These are phyloP conservation scores for Ailurus styani DNA, from an alignment of 2,113 vertebrate species.

Conservation along the genomic window DNA sequence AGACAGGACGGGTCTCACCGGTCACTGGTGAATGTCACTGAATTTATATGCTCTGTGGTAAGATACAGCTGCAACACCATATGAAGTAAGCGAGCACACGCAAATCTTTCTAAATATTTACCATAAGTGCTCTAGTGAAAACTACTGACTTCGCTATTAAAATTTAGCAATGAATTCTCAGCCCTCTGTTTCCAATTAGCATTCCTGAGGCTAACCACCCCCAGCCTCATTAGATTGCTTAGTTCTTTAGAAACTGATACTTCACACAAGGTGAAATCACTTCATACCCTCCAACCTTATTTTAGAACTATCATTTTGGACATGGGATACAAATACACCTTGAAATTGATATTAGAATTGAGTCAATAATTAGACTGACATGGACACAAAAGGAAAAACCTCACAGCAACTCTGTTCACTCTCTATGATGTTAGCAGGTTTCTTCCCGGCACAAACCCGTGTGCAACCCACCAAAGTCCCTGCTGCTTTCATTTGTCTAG, in stretches of 20 bases:
- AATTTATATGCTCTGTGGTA: background rate
- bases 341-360: background rate
- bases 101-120: background rate
- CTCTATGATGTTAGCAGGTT: conserved; percentile 68
- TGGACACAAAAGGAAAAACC: conserved; percentile 48
- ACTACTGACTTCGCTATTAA: background rate
- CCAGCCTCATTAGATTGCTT: background rate
- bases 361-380: conserved; percentile 72
- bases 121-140: background rate
- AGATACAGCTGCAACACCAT: background rate
- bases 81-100: background rate
- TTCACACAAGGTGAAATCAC: background rate
- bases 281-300: conserved; percentile 47
- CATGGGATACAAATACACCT: conserved; percentile 63
- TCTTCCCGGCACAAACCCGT: conserved; percentile 62
- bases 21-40: background rate
- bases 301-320: conserved; percentile 52
- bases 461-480: conserved; percentile 66
- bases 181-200: background rate
- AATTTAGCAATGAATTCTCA: background rate
- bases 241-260: background rate
- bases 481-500: conserved; percentile 76
- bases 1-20: background rate
- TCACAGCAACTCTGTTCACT: conserved; percentile 61
- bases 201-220: background rate